phyloP scores from a whole-genome alignment of 2,113 vertebrate genomes.

The Zosterops lateralis region DNA sequence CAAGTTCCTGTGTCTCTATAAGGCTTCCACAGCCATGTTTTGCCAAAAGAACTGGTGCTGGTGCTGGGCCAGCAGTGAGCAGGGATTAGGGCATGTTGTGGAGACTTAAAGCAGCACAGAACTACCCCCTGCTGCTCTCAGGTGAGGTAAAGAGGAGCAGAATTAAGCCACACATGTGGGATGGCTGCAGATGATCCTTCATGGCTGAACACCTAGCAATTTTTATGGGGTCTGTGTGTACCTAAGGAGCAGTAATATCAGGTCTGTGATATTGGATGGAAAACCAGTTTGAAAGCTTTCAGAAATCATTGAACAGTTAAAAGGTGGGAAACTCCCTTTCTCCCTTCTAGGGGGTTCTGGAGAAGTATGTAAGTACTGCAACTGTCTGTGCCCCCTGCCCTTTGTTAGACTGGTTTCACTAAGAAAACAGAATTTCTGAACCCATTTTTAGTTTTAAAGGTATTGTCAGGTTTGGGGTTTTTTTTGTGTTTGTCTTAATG shows the following conservation, averaged over 20 bases:
- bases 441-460: background rate
- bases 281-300: background rate
- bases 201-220: background rate
- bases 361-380: background rate
- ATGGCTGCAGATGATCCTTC: background rate
- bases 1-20: background rate
- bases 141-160: background rate
- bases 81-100: background rate
- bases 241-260: background rate
- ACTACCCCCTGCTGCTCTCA: background rate
- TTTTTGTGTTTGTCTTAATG: background rate
- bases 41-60: background rate
- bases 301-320: background rate
- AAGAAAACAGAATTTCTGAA: background rate
- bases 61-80: background rate
- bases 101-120: background rate
- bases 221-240: background rate
- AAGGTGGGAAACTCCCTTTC: background rate
- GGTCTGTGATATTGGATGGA: background rate
- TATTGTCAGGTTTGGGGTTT: fast-evolving
- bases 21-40: background rate
- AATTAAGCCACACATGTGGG: background rate
- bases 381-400: background rate
- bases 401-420: background rate
- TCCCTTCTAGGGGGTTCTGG: background rate